These are phyloP conservation scores for Entomobrya proxima DNA, from an alignment of 2,888 invertebrate genomes.

Conservation along the genomic window DNA sequence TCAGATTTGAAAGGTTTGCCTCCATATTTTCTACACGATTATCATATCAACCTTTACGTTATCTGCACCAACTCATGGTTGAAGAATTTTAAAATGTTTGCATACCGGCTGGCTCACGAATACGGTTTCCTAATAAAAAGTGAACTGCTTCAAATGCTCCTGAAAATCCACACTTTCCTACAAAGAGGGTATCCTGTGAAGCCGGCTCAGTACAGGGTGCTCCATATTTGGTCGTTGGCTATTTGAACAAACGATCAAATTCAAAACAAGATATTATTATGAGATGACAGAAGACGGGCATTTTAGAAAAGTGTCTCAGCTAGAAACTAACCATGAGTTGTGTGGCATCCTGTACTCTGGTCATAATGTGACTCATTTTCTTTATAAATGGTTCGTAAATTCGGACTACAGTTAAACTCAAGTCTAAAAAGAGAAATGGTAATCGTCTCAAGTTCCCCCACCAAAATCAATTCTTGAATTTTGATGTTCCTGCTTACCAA, in stretches of 20 bases:
- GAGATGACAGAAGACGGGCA: no score
- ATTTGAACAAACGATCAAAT: neutral
- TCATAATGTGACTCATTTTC: constrained; percentile 61
- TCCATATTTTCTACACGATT: neutral
- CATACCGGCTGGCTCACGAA: constrained; percentile 61
- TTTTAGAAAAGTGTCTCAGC: no score
- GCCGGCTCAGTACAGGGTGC: constrained; percentile 58
- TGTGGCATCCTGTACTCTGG: constrained; percentile 68
- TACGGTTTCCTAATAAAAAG: constrained; percentile 67
- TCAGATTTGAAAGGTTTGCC: constrained; percentile 49
- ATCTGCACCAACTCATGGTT: neutral
- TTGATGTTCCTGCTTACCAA: constrained; percentile 58
- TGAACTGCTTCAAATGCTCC: constrained; percentile 69
- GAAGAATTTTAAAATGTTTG: neutral
- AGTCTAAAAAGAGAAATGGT: constrained; percentile 45
- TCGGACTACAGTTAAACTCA: constrained; percentile 67
- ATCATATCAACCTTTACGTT: neutral
- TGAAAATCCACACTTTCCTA: constrained; percentile 73
- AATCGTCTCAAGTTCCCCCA: no score
- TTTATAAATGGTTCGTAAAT: constrained; percentile 71
- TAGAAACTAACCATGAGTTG: constrained; percentile 66
- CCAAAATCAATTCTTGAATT: neutral
- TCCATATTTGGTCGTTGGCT: constrained; percentile 71
- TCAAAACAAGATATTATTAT: neutral
- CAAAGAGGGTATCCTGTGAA: constrained; percentile 50